Evolutionary conservation across 1,140 invertebrate species (phyloP), one percentile per base, ranked within the genome.

Genomic region (Cydia pomonella): DNA sequence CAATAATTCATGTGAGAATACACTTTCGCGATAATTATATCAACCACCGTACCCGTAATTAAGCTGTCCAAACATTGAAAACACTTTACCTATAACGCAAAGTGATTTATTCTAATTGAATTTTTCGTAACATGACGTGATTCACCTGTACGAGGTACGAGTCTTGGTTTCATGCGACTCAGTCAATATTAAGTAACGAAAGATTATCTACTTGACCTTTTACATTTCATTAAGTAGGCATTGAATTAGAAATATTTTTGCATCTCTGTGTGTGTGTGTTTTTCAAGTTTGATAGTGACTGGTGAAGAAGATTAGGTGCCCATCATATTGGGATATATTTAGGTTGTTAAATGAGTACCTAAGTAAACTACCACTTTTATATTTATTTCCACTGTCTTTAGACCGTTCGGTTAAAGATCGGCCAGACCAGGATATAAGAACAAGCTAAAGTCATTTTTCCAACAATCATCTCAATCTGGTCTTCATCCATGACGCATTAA

Each of bases 41-140:
- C 53, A 23, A 59, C 21, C 33, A 5, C 29, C 29, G 6, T 7
- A 33, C 29, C 29, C 29, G 29, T 69, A 38, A 69, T 69, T 69
- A 69, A 33, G 16, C 29, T 69, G 64, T 69, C 64, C 2, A 69
- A 66, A 33, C 64, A 69, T 69, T 69, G n/a, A 29, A 69, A 69
- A 69, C 29, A 38, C 16, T 41, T 69, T 69, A 69, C 64, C 6
- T 38, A 38, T 10, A 33, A 38, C 29, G 25, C n/a, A 21, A 64
- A 38, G 33, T 69, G 64, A 69, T 69, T 69, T 69, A 69, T 69
- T 21, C 10, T 69, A 38, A 69, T 69, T 69, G 29, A 38, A 23
- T 69, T 69, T 69, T 69, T 69, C 64, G 64, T 18, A 69, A 69
- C 23, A 18, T 41, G 21, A 59, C 53, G 7, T 59, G 53, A 59